Conservation (phyloP, 2,113 vertebrate genomes). For the Salvelinus namaycush region DNA sequence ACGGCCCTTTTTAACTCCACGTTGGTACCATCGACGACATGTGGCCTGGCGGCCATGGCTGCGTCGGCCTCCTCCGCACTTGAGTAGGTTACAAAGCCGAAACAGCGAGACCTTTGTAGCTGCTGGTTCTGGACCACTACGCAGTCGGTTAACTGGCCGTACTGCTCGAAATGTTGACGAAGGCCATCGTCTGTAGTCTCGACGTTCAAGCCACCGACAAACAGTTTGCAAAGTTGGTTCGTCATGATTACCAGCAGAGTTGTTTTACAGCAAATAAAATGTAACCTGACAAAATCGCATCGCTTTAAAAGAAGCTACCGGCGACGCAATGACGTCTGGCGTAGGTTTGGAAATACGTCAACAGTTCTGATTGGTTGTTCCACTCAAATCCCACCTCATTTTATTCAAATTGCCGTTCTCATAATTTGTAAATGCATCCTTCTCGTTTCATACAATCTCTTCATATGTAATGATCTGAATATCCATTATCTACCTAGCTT, state of each 20-base stretch:
- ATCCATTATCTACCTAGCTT: too few relatives aligned
- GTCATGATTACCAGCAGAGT: constrained; percentile 70
- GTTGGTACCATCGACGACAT: constrained; percentile 85
- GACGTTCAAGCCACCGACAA: constrained; percentile 86
- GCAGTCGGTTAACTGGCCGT: constrained; percentile 85
- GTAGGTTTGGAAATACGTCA: constrained; percentile 40
- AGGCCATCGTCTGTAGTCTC: constrained; percentile 86
- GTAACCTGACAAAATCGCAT: constrained; percentile 21
- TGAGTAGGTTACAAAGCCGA: constrained; percentile 87
- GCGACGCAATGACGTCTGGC: neutral
- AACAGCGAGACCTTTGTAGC: constrained; percentile 85
- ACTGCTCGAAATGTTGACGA: constrained; percentile 85
- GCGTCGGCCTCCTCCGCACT: constrained; percentile 84
- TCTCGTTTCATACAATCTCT: too few relatives aligned
- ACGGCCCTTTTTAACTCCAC: constrained; percentile 88
- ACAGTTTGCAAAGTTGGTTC: constrained; percentile 86
- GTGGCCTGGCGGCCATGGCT: constrained; percentile 82
- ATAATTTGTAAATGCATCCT: too few relatives aligned
- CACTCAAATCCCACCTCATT: neutral
- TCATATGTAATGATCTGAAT: too few relatives aligned
- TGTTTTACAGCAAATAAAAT: constrained; percentile 15
- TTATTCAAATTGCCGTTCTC: too few relatives aligned
- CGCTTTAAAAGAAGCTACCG: constrained; percentile 32
- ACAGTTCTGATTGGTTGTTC: constrained; percentile 46
- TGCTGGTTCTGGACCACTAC: constrained; percentile 87